Evolutionary conservation across 2,113 vertebrate species (phyloP).

Genomic region (Entosphenus tridentatus): DNA sequence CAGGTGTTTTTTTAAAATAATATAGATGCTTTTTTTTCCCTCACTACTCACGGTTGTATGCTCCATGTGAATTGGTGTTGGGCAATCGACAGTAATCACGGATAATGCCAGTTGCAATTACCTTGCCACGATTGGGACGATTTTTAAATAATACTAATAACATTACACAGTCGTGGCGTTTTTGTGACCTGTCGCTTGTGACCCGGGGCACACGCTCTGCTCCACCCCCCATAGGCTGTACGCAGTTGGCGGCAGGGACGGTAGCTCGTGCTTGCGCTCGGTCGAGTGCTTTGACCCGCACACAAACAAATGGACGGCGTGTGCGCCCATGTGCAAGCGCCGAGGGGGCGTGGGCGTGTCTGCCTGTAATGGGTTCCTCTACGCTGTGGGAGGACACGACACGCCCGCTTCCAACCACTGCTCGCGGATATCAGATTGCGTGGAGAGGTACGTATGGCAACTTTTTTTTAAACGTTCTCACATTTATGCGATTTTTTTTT

Average conservation of each 20-base stretch:
- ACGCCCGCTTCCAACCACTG: conserved; percentile 70
- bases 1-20: too few species aligned
- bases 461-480: not conserved
- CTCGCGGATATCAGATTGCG: conserved; percentile 76
- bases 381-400: conserved; percentile 84
- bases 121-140: too few species aligned
- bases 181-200: too few species aligned
- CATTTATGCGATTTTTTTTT: not conserved
- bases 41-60: too few species aligned
- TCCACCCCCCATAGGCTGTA: conserved; percentile 36
- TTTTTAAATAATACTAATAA: too few species aligned
- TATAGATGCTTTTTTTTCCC: too few species aligned
- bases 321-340: conserved; percentile 83
- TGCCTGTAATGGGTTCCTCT: conserved; percentile 81
- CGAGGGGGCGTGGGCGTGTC: conserved; percentile 84
- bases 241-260: conserved; percentile 87
- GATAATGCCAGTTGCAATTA: too few species aligned
- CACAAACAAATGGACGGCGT: conserved; percentile 82
- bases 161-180: too few species aligned
- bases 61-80: too few species aligned
- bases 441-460: conserved; percentile 46
- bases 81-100: too few species aligned
- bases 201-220: too few species aligned
- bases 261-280: conserved; percentile 85
- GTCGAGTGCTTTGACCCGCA: conserved; percentile 97